Base-by-base conservation (phyloP, 1,140 invertebrate species). In the Sinonovacula constricta region DNA sequence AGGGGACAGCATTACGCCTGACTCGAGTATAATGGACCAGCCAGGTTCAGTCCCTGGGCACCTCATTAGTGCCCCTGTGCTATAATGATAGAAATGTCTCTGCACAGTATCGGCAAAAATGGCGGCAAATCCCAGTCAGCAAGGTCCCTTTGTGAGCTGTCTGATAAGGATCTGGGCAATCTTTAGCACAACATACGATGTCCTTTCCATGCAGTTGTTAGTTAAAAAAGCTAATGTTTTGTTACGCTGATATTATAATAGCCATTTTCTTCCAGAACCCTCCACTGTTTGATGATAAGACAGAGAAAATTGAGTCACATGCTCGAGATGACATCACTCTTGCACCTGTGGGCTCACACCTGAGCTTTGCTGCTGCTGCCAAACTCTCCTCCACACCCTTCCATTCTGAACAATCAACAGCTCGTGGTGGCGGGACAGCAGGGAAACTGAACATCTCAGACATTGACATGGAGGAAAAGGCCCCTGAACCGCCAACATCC, bases 321-420 rank as follows among this genome's bases (percentile, higher is more conserved):
- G 81, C 81, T 15, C 79, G 80, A 31, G 71, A 85, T 60, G 88
- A 89, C 54, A 79, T 84, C n/a, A 90, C 88, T 1, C 69, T 90
- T 1, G 86, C 84, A 22, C 81, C 86, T 45, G 75, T 85, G 14
- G 83, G 86, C 18, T 86, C 85, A 15, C 85, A 86, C 51, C 82
- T 81, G 26, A 88, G 83, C 30, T 90, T 90, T 81, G 84, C 81
- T 36, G 80, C 80, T 14, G 82, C 84, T n/a, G 87, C 87, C 39
- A 69, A 77, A 22, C 45, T 83, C 51, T 87, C 86, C 2, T 89
- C 88, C 0, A 90, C 88, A 45, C 88, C 88, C 18, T 89, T 85
- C 49, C 82, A 80, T 51, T 70, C 53, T 7, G 56, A 79, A n/a
- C n/a, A 49, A n/a, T 49, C n/a, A 10, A 49, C 45, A 49, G n/a